phyloP scores from a whole-genome alignment of 2,797 vertebrate species.

The Tenualosa thibaudeaui region DNA sequence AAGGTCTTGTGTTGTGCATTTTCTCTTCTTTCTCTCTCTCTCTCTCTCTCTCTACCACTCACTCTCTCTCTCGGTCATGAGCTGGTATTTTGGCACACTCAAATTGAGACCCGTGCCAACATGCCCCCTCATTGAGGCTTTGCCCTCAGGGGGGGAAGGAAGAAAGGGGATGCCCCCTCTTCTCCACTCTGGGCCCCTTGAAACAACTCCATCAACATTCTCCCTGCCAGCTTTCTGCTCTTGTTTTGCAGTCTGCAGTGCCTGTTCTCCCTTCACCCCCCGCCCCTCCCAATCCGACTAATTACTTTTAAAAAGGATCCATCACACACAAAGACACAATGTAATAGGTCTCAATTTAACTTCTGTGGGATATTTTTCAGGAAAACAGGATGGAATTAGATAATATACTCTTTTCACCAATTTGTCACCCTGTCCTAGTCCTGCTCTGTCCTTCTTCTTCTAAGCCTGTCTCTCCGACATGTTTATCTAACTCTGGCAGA shows the following conservation, averaged over 20 bases:
- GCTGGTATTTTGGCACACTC: slow-evolving; percentile 48
- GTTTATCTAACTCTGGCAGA: neutral
- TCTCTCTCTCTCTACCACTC: neutral
- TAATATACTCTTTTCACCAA: neutral
- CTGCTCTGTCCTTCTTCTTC: neutral
- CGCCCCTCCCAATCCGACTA: neutral
- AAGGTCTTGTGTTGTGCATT: slow-evolving; percentile 32
- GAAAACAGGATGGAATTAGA: slow-evolving; percentile 13
- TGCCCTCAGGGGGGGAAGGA: slow-evolving; percentile 24
- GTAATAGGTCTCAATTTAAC: neutral
- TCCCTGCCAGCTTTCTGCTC: slow-evolving; percentile 30
- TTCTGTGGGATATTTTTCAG: neutral
- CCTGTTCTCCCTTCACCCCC: neutral
- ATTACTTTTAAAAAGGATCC: neutral
- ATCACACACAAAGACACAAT: neutral
- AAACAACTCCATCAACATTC: slow-evolving; percentile 43
- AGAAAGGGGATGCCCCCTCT: slow-evolving; percentile 36
- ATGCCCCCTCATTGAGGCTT: slow-evolving; percentile 36
- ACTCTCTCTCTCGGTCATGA: slow-evolving; percentile 33
- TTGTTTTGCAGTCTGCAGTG: slow-evolving; percentile 6
- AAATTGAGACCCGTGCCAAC: slow-evolving; percentile 40
- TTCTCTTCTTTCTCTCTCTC: neutral
- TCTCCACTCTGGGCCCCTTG: slow-evolving; percentile 31
- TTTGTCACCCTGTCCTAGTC: neutral
- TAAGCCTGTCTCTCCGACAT: neutral